Percentiles rank a stretch among this genome's conserved stretches.
These are phyloP conservation scores for Drosophila insularis DNA, from an alignment of 1,140 invertebrate species.

Conservation along the genomic window DNA sequence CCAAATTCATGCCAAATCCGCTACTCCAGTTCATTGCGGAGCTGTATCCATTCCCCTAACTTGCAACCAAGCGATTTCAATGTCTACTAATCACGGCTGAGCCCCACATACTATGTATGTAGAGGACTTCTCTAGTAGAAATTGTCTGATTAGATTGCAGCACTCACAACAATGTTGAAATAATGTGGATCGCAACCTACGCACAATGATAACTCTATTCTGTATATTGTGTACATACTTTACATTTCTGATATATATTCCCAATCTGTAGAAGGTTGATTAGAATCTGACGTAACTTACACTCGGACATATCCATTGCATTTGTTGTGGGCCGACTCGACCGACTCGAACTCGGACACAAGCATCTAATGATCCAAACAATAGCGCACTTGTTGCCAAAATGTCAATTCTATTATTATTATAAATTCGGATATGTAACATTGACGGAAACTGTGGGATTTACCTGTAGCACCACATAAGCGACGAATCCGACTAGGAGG, in stretches of 20 bases:
- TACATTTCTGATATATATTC: not conserved
- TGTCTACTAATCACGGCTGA: constrained; percentile 28
- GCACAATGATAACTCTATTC: constrained; percentile 4
- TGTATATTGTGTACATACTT: not conserved
- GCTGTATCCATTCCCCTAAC: constrained; percentile 18
- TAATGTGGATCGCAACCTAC: constrained; percentile 10
- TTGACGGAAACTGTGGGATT: not conserved
- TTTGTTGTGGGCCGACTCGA: not conserved
- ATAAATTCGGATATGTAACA: too few relatives aligned
- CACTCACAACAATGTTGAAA: constrained; percentile 4
- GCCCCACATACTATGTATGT: constrained; percentile 10
- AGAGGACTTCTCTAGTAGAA: constrained; percentile 2
- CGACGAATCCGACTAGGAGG: constrained; percentile 43
- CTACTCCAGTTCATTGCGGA: constrained; percentile 35
- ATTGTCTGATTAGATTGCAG: constrained; percentile 8
- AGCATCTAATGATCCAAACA: constrained; percentile 49
- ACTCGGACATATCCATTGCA: not conserved
- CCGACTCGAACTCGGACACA: constrained; percentile 25
- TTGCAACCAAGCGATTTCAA: not conserved
- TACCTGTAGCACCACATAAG: constrained; percentile 60
- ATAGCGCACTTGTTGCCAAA: constrained; percentile 40
- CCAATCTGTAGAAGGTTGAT: not conserved
- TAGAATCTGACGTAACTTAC: constrained; percentile 5
- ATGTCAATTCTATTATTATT: not conserved
- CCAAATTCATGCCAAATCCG: constrained; percentile 39